A percentile compares a stretch with the other conserved stretches of the same genome.
Evolutionary conservation across 2,888 invertebrate genomes (phyloP).

Genomic region (Chalcosyrphus nemorum): DNA sequence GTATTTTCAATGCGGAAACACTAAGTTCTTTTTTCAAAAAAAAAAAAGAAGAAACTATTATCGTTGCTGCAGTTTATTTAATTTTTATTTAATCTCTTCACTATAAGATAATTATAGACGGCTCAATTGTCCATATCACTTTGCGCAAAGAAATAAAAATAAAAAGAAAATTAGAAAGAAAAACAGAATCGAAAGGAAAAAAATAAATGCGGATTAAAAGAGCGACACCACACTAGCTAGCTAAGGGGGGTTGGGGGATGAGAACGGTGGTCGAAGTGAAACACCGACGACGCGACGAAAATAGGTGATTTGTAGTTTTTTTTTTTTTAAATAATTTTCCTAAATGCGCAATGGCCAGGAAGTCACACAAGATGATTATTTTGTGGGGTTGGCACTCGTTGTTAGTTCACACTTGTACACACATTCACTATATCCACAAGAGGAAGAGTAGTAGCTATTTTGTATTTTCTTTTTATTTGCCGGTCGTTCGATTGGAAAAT

Average conservation of each 20-base stretch:
- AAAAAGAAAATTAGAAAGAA: no score
- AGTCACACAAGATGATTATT: slow-evolving; percentile 51
- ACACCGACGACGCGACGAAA: slow-evolving; percentile 58
- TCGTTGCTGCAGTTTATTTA: slow-evolving; percentile 39
- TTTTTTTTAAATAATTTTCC: slow-evolving; percentile 28
- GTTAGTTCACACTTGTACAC: no score
- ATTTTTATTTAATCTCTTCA: slow-evolving; percentile 39
- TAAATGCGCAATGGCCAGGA: slow-evolving; percentile 59
- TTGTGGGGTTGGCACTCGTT: slow-evolving; percentile 33
- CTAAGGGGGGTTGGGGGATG: background rate
- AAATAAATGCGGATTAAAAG: slow-evolving; percentile 37
- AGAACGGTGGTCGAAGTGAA: slow-evolving; percentile 21
- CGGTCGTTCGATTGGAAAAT: slow-evolving; percentile 21
- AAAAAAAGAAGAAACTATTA: no score
- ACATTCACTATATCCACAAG: slow-evolving; percentile 7
- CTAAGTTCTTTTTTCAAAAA: slow-evolving; percentile 2
- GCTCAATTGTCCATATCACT: slow-evolving; percentile 64
- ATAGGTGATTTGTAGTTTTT: slow-evolving; percentile 50
- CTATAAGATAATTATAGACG: slow-evolving; percentile 64
- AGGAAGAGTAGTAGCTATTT: no score
- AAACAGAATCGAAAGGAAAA: slow-evolving; percentile 30
- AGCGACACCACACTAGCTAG: background rate
- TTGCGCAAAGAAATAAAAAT: slow-evolving; percentile 36
- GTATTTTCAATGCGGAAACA: slow-evolving; percentile 39
- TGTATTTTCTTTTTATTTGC: no score